A percentile compares a stretch with the other conserved stretches of the same genome.
These are phyloP conservation scores for Sparus aurata DNA, from an alignment of 2,797 vertebrate species.

Conservation along the genomic window DNA sequence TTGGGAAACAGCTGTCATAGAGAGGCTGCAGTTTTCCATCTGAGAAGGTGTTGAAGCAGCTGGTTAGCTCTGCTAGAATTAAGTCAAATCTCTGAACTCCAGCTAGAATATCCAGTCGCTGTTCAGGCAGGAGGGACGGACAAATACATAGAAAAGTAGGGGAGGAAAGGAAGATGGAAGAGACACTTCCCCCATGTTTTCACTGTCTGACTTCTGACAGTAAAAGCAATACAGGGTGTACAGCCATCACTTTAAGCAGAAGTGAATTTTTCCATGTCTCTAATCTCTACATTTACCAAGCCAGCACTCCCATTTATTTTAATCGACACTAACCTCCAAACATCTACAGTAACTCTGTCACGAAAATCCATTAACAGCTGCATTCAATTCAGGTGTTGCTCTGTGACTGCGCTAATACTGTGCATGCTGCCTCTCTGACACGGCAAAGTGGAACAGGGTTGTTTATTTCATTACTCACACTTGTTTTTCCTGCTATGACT, in stretches of 20 bases:
- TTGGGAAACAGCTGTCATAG: conserved; percentile 48
- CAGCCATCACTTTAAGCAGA: background rate
- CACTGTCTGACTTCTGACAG: background rate
- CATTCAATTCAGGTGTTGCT: background rate
- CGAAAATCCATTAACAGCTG: background rate
- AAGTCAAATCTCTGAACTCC: conserved; percentile 60
- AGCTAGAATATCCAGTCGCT: conserved; percentile 35
- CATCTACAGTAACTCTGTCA: background rate
- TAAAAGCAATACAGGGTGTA: conserved; percentile 9
- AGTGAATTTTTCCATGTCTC: conserved; percentile 5
- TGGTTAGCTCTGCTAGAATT: conserved; percentile 46
- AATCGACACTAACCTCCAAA: conserved; percentile 2
- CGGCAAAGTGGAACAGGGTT: background rate
- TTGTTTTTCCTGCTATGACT: background rate
- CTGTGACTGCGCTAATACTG: background rate
- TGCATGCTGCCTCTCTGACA: background rate
- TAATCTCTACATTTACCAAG: conserved; percentile 14
- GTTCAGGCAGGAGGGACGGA: conserved; percentile 16
- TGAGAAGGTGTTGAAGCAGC: conserved; percentile 60
- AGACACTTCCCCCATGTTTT: conserved; percentile 2
- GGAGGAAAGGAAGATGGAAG: conserved; percentile 6
- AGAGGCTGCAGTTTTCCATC: conserved; percentile 44
- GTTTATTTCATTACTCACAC: conserved; percentile 1
- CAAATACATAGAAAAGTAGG: background rate
- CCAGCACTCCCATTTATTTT: conserved; percentile 8